Conservation (phyloP, 2,888 invertebrate species). For the Temnothorax unifasciatus region DNA sequence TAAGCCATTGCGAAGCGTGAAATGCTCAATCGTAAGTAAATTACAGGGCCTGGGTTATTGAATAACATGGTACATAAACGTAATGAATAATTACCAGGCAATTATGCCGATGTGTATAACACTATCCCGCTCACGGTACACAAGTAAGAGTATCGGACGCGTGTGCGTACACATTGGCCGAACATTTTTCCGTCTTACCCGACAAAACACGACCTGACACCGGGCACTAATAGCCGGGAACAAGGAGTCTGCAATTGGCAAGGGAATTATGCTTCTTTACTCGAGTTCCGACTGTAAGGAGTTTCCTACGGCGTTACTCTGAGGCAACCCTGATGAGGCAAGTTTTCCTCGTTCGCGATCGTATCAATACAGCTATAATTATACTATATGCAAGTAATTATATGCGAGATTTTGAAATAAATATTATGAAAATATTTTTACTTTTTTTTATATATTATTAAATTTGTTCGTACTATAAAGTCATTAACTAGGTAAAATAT, state of each 20-base stretch:
- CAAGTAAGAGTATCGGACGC: background rate
- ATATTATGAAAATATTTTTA: conserved; percentile 11
- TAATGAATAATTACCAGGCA: conserved; percentile 75
- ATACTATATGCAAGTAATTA: conserved; percentile 20
- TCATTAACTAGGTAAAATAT: background rate
- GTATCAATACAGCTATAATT: conserved; percentile 42
- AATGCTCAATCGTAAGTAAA: conserved; percentile 76
- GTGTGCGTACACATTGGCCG: background rate
- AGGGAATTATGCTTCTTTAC: conserved; percentile 53
- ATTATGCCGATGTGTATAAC: conserved; percentile 65
- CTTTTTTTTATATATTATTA: background rate
- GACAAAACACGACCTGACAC: conserved; percentile 57
- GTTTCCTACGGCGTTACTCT: conserved; percentile 3
- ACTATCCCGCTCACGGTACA: conserved; percentile 17
- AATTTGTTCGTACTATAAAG: background rate
- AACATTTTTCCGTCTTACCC: conserved; percentile 57
- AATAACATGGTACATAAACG: conserved; percentile 75
- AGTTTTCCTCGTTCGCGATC: conserved; percentile 22
- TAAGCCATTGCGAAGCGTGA: conserved; percentile 74
- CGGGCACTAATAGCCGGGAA: conserved; percentile 49
- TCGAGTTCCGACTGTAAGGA: conserved; percentile 29
- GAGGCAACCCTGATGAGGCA: conserved; percentile 36
- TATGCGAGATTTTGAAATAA: background rate
- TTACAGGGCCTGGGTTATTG: conserved; percentile 71
- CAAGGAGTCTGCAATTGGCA: conserved; percentile 59